These are phyloP conservation scores for Brassicogethes aeneus DNA, from an alignment of 2,888 invertebrate species.

Conservation along the genomic window DNA sequence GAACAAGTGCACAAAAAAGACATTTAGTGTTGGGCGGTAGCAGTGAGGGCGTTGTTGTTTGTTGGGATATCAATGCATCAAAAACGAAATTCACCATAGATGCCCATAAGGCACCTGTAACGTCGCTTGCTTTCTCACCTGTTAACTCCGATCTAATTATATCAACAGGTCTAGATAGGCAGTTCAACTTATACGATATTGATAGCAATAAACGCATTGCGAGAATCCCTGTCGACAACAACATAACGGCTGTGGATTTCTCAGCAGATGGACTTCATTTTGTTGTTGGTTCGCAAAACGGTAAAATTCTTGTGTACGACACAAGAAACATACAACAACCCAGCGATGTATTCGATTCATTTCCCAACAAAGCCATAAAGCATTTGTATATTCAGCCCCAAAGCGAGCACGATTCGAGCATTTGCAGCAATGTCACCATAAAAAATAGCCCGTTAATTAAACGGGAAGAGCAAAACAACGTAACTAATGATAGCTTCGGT, in stretches of 20 bases:
- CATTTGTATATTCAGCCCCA: conserved; percentile 24
- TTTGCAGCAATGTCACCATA: too few species aligned
- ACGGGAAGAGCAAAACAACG: neutral
- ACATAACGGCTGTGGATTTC: conserved; percentile 33
- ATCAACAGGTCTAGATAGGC: conserved; percentile 49
- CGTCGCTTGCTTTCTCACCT: conserved; percentile 48
- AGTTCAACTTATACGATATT: conserved; percentile 49
- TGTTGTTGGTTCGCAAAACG: conserved; percentile 49
- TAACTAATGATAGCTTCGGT: neutral
- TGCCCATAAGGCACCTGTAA: conserved; percentile 50
- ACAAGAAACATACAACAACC: conserved; percentile 45
- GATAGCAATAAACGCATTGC: conserved; percentile 37
- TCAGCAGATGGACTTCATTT: conserved; percentile 39
- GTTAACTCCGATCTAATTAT: conserved; percentile 48
- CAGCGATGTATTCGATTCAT: too few species aligned
- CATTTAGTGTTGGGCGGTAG: conserved; percentile 33
- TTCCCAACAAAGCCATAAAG: conserved; percentile 40
- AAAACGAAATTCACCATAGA: conserved; percentile 26
- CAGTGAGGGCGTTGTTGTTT: conserved; percentile 34
- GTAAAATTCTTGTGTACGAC: conserved; percentile 47
- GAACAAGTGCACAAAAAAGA: conserved; percentile 30
- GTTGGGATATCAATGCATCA: conserved; percentile 35
- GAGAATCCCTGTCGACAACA: conserved; percentile 28
- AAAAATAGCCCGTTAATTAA: too few species aligned
- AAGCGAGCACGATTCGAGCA: neutral